Conservation (phyloP, 2,113 vertebrate genomes). For the Eonycteris spelaea region DNA sequence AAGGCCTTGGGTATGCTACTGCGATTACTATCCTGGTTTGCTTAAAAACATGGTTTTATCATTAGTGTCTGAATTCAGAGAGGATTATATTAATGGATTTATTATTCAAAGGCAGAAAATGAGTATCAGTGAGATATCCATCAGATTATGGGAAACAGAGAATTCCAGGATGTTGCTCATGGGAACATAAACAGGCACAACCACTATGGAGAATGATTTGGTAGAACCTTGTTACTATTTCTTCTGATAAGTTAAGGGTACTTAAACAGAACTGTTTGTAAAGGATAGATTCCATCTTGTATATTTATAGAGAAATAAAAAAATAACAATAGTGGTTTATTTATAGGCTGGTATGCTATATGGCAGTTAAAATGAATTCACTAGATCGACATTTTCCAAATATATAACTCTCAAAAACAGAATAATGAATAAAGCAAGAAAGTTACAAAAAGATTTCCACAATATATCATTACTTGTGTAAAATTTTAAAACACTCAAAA, state of each 20-base stretch:
- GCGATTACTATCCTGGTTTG: constrained; percentile 84
- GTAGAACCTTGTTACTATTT: neutral
- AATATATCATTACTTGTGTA: neutral
- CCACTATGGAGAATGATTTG: neutral
- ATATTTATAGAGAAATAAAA: neutral
- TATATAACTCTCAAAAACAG: neutral
- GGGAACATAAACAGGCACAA: neutral
- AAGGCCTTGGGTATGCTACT: constrained; percentile 79
- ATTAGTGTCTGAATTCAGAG: constrained; percentile 81
- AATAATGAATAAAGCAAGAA: neutral
- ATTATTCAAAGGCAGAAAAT: constrained; percentile 54
- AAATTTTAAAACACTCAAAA: neutral
- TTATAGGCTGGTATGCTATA: neutral
- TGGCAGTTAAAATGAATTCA: neutral
- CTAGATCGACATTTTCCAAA: neutral
- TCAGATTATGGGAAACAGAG: neutral
- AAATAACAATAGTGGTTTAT: neutral
- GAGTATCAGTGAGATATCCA: neutral
- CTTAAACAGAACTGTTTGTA: neutral
- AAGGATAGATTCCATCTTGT: neutral
- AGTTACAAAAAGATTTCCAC: neutral
- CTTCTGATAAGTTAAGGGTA: neutral
- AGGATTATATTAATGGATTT: constrained; percentile 69
- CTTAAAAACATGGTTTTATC: constrained; percentile 88
- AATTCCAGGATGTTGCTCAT: neutral